phyloP scores from a whole-genome alignment of 2,113 vertebrate species.

The Numida meleagris region DNA sequence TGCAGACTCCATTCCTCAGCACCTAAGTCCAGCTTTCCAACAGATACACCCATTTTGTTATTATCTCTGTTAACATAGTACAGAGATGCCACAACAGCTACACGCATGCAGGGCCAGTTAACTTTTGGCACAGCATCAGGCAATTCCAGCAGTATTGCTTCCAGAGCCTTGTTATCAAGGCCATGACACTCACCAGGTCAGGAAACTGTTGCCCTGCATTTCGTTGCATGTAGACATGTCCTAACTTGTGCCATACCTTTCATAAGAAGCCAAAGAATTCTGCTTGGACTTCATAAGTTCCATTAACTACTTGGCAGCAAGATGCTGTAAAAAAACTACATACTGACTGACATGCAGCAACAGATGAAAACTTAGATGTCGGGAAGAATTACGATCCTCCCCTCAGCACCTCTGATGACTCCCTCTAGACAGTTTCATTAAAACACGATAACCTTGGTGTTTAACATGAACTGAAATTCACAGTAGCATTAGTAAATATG shows the following conservation, averaged over 20 bases:
- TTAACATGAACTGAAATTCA: not conserved
- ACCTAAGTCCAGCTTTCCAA: not conserved
- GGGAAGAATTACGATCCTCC: not conserved
- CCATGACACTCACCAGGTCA: not conserved
- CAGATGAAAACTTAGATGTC: not conserved
- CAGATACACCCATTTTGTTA: accelerated
- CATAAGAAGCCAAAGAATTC: slow-evolving; percentile 16
- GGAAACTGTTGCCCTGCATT: not conserved
- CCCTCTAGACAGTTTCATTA: not conserved
- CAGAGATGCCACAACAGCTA: not conserved
- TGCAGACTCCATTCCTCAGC: not conserved
- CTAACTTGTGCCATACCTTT: slow-evolving; percentile 29
- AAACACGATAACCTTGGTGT: not conserved
- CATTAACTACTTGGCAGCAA: not conserved
- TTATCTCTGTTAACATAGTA: not conserved
- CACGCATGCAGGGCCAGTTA: not conserved
- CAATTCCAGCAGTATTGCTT: not conserved
- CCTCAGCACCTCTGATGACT: not conserved
- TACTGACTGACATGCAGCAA: not conserved
- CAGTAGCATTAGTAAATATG: not conserved
- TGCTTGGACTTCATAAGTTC: slow-evolving; percentile 23
- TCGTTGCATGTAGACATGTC: slow-evolving; percentile 6
- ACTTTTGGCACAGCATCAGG: not conserved
- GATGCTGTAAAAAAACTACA: not conserved
- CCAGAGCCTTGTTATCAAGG: not conserved